A percentile compares a stretch with the other conserved stretches of the same genome.
Evolutionary conservation across 2,113 vertebrate genomes (phyloP).

Genomic region (Shinisaurus crocodilurus): DNA sequence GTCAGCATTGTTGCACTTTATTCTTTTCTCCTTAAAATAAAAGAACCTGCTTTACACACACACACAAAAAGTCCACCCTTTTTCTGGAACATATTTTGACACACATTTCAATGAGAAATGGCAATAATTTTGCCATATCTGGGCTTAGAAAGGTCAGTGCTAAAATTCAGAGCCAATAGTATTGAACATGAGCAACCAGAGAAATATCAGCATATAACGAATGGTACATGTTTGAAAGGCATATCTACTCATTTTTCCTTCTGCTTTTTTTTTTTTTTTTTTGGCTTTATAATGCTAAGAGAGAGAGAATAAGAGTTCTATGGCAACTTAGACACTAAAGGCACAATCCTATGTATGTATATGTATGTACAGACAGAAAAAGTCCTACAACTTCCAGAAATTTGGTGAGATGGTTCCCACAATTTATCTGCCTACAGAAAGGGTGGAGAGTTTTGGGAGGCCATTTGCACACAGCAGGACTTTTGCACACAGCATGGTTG

Average conservation of each 20-base stretch:
- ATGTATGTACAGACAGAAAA: no score
- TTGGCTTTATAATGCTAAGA: not conserved
- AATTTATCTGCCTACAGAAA: no score
- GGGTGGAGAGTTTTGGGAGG: no score
- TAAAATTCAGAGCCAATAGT: constrained; percentile 50
- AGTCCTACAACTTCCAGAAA: no score
- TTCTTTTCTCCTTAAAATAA: constrained; percentile 48
- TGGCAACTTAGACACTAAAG: not conserved
- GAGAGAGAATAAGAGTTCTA: not conserved
- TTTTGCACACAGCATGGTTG: no score
- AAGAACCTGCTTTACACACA: not conserved
- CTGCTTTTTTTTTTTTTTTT: not conserved
- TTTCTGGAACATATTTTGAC: constrained; percentile 50
- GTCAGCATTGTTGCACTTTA: constrained; percentile 67
- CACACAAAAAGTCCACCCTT: not conserved
- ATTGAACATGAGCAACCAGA: constrained; percentile 51
- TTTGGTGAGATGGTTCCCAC: no score
- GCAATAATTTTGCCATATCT: constrained; percentile 48
- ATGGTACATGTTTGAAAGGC: constrained; percentile 44
- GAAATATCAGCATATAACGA: constrained; percentile 34
- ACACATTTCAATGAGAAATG: constrained; percentile 65
- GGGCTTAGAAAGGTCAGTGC: constrained; percentile 57
- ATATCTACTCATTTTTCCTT: constrained; percentile 28
- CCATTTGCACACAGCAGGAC: no score
- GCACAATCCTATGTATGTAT: no score